Evolutionary conservation across 2,888 invertebrate genomes (phyloP).

Genomic region (Lathronympha strigana): DNA sequence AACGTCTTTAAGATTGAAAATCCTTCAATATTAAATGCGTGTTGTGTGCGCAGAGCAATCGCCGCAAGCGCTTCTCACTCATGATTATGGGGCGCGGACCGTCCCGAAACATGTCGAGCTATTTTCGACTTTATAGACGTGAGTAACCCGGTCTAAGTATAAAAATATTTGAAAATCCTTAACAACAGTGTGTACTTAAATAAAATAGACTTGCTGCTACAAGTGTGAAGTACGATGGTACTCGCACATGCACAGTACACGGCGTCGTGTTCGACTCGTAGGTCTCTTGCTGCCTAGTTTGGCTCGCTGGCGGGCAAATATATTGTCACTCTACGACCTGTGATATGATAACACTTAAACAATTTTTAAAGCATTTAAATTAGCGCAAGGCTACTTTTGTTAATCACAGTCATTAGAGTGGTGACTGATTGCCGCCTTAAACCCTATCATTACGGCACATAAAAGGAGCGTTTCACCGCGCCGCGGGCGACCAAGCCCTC

Average conservation of each 20-base stretch:
- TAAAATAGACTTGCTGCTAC: not conserved
- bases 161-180: no score
- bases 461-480: conserved; percentile 45
- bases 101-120: no score
- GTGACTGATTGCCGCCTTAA: conserved; percentile 40
- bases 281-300: not conserved
- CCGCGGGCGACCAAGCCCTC: conserved; percentile 40
- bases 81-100: no score
- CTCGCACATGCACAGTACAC: not conserved
- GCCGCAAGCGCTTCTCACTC: no score
- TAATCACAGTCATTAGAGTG: conserved; percentile 34
- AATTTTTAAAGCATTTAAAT: conserved; percentile 25
- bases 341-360: conserved; percentile 2
- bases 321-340: not conserved
- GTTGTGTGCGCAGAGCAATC: no score
- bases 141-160: no score
- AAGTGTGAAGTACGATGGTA: not conserved
- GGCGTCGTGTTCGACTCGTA: not conserved
- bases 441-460: conserved; percentile 46
- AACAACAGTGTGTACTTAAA: no score
- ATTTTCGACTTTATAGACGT: no score
- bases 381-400: conserved; percentile 15
- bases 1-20: not conserved
- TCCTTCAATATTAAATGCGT: not conserved
- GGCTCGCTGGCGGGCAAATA: not conserved